Evolutionary conservation across 2,888 invertebrate species (phyloP), one percentile per base, ranked within the genome.

Genomic region (Gandaritis pyraliata): DNA sequence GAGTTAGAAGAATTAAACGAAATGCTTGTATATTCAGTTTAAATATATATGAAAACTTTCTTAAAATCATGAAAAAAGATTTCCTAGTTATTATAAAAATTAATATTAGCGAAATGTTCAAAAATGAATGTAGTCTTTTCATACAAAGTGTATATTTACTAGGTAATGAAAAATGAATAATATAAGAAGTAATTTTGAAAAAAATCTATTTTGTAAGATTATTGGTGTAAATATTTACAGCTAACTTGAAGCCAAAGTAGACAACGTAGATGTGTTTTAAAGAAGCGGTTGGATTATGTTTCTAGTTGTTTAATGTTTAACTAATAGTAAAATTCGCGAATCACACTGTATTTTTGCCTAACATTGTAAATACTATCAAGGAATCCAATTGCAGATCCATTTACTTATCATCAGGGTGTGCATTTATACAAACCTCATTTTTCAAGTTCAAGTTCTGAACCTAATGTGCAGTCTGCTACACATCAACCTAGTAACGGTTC

Each of bases 191-290:
- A 51, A 56, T 59, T 56, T 58, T 38, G 39, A 52, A 59, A 52
- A 39, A 55, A 56, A 48, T 7, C 48, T 59, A 60, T 64, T 61
- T 56, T 64, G 55, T 64, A 52, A 48, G 30, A 56, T 51, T 59
- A 41, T 15, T 57, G 13, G 16, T 55, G 58, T 63, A 63, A 11
- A 1, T 23, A 23, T 5, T 47, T 55, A 58, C 6, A 50, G 36
- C 51, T 48, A 18, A 57, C 54, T 56, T 47, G 49, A 23, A 60
- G 60, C 58, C 61, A 62, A 64, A 56, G 43, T 62, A 65, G 56
- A 51, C 41, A 13, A 64, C 53, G 43, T 62, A 65, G 56, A 51
- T 36, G 6, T 15, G 11, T 16, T 43, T 43, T 33, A 33, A 43
- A 11, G n/a, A 8, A 43, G 16, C 10, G 10, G 16, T 43, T 16